Conservation (phyloP, 2,113 vertebrate species). For the Dicrurus megarhynchus region DNA sequence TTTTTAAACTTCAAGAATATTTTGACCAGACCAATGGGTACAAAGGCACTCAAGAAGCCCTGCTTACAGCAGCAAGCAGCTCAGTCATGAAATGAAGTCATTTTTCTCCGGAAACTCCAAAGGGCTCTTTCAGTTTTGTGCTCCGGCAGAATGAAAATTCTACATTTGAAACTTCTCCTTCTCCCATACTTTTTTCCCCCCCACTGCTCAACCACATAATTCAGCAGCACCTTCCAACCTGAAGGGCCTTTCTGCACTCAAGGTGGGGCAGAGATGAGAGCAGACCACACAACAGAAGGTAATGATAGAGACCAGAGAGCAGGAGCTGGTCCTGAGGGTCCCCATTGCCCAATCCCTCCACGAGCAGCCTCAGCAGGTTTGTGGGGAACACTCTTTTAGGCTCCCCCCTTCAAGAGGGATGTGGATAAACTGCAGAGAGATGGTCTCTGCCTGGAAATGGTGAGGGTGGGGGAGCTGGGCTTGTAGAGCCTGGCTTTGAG, state of each 20-base stretch:
- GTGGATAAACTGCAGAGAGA: background rate
- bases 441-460: background rate
- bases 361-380: background rate
- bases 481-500: background rate
- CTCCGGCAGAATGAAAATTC: background rate
- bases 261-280: background rate
- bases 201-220: background rate
- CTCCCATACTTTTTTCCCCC: background rate
- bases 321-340: background rate
- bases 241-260: background rate
- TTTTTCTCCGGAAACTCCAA: background rate
- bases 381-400: background rate
- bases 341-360: background rate
- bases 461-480: background rate
- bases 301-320: background rate
- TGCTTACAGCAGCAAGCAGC: background rate
- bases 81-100: background rate
- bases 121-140: background rate
- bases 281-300: fast-evolving
- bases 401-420: background rate
- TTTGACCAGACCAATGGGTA: background rate
- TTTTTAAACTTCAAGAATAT: background rate
- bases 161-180: background rate
- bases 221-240: background rate
- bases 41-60: background rate